Percentiles rank a stretch among this genome's conserved stretches.
These are phyloP conservation scores for Tinamus guttatus DNA, from an alignment of 2,113 vertebrate species.

Conservation along the genomic window DNA sequence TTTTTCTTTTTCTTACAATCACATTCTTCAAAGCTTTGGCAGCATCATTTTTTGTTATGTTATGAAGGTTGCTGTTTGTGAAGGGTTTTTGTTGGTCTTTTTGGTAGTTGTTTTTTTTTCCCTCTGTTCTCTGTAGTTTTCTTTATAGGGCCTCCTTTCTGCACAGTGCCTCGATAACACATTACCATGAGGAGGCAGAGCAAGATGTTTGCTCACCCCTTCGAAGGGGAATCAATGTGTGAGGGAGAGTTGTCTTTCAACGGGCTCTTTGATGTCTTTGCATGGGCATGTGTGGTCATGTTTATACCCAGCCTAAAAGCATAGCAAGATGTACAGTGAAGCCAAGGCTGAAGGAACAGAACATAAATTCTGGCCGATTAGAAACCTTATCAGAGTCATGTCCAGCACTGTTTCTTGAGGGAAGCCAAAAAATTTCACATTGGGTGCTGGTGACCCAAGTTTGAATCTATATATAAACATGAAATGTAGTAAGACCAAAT, in stretches of 20 bases:
- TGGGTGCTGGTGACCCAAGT: background rate
- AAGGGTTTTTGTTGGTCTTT: background rate
- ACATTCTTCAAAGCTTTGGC: background rate
- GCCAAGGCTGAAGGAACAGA: background rate
- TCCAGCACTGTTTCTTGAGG: background rate
- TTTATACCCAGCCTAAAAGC: background rate
- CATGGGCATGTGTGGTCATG: background rate
- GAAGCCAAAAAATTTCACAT: slow-evolving; percentile 24
- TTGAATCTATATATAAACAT: slow-evolving; percentile 36
- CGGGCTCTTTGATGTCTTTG: background rate
- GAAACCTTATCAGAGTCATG: background rate
- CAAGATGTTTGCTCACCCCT: background rate
- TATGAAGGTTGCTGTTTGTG: background rate
- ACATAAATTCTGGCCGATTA: background rate
- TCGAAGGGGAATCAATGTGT: background rate
- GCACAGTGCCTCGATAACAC: background rate
- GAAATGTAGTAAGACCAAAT: slow-evolving; percentile 4
- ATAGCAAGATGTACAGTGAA: background rate
- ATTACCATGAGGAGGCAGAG: background rate
- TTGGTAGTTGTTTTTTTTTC: background rate
- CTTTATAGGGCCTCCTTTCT: background rate
- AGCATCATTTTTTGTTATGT: background rate
- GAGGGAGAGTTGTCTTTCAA: background rate
- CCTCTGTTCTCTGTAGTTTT: background rate
- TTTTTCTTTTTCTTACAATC: background rate